Conservation (phyloP, 1,140 invertebrate genomes). For the Rhynchophorus ferrugineus region DNA sequence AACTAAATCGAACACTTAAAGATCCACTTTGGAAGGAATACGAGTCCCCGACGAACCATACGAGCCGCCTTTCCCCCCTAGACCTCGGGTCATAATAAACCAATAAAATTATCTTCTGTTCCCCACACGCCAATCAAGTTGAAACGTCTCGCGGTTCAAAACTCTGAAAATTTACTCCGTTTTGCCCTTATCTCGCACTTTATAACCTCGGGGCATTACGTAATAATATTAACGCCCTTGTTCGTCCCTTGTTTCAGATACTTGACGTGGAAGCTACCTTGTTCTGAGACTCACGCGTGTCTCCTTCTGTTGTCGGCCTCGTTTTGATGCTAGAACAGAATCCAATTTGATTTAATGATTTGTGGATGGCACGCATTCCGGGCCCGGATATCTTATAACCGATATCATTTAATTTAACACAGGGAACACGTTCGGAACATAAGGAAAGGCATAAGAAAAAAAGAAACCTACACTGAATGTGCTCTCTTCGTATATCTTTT, state of each 20-base stretch:
- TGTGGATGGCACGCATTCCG: too few relatives aligned
- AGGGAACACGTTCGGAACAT: too few relatives aligned
- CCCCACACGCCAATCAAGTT: not conserved
- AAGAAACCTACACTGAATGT: too few relatives aligned
- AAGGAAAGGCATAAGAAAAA: too few relatives aligned
- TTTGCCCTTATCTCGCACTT: not conserved
- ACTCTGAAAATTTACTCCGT: not conserved
- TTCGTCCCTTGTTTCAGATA: not conserved
- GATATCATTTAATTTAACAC: too few relatives aligned
- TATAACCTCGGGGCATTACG: not conserved
- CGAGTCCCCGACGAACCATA: not conserved
- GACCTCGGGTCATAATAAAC: not conserved
- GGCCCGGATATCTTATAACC: too few relatives aligned
- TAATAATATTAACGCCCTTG: not conserved
- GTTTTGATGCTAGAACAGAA: too few relatives aligned
- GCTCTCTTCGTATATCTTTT: too few relatives aligned
- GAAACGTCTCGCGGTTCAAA: not conserved
- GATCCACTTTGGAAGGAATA: not conserved
- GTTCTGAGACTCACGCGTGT: too few relatives aligned
- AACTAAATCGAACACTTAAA: too few relatives aligned
- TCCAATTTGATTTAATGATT: too few relatives aligned
- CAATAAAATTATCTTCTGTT: not conserved
- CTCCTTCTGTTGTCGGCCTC: too few relatives aligned
- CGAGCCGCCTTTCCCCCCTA: not conserved
- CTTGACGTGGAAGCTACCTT: not conserved